Evolutionary conservation across 2,797 vertebrate genomes (phyloP).

Genomic region (Knipowitschia caucasica): DNA sequence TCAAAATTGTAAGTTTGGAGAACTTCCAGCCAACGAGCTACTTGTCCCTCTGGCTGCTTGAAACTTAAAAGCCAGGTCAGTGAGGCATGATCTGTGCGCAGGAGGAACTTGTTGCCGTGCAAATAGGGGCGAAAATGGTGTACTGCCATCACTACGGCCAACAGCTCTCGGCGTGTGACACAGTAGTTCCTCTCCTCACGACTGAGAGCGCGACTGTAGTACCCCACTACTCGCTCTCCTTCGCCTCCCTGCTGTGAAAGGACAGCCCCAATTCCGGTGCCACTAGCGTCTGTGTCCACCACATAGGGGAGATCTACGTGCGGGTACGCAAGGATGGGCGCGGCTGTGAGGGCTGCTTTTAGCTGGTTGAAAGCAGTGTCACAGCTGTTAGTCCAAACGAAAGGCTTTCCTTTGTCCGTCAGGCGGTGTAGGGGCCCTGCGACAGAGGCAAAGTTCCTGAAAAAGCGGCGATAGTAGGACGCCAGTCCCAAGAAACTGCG

Average conservation of each 20-base stretch:
- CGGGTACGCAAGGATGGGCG: too few species aligned
- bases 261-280: conserved; percentile 2
- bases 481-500: conserved; percentile 8
- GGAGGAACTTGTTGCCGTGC: background rate
- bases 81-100: conserved; percentile 2
- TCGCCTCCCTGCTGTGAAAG: too few species aligned
- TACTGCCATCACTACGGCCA: background rate
- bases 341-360: background rate
- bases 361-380: background rate
- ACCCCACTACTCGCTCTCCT: too few species aligned
- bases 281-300: conserved; percentile 21
- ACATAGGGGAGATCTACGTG: too few species aligned
- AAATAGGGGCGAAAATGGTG: conserved; percentile 7
- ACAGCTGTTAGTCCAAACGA: conserved; percentile 1
- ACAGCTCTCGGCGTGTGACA: conserved; percentile 1
- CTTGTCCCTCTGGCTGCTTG: conserved; percentile 5
- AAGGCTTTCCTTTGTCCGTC: conserved; percentile 1
- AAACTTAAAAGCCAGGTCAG: conserved; percentile 10
- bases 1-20: conserved; percentile 4
- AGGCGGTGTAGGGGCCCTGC: conserved; percentile 1
- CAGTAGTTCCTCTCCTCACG: conserved; percentile 18
- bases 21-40: conserved; percentile 1
- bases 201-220: conserved; percentile 2
- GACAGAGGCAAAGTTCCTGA: conserved; percentile 6
- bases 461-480: conserved; percentile 5